phyloP scores from a whole-genome alignment of 2,888 invertebrate species.

The Lathronympha strigana region DNA sequence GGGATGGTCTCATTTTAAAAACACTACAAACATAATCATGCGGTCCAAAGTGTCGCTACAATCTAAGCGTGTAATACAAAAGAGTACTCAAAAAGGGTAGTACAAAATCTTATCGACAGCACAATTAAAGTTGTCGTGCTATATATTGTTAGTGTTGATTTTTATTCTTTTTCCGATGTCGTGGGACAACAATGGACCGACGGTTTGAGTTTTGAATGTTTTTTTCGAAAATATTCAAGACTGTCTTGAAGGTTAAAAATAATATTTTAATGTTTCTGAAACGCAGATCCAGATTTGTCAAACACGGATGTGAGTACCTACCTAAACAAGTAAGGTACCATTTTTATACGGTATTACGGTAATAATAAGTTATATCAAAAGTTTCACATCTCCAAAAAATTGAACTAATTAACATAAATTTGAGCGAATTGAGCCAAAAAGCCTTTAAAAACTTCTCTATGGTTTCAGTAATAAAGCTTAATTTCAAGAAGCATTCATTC shows the following conservation, averaged over 20 bases:
- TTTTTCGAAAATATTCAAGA: constrained; percentile 36
- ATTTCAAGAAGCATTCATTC: no score
- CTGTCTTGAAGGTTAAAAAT: constrained; percentile 34
- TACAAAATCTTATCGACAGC: constrained; percentile 17
- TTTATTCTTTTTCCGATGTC: constrained; percentile 51
- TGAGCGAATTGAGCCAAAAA: no score
- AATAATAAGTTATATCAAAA: no score
- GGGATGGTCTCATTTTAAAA: constrained; percentile 67
- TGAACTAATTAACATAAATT: no score
- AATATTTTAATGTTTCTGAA: constrained; percentile 19
- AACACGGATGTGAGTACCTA: no score
- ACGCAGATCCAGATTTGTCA: background rate
- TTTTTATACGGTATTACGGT: no score
- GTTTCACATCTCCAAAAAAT: no score
- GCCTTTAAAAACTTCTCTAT: no score
- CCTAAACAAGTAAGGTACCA: no score
- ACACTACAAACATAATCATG: constrained; percentile 36
- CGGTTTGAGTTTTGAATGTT: constrained; percentile 39
- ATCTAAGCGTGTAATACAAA: background rate
- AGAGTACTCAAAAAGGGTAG: background rate
- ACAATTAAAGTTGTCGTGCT: constrained; percentile 26
- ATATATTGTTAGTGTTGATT: constrained; percentile 44
- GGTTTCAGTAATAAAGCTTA: no score
- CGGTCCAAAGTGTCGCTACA: constrained; percentile 23
- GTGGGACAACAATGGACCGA: constrained; percentile 45